Evolutionary conservation across 2,113 vertebrate genomes (phyloP).

Genomic region (Cheilinus undulatus): DNA sequence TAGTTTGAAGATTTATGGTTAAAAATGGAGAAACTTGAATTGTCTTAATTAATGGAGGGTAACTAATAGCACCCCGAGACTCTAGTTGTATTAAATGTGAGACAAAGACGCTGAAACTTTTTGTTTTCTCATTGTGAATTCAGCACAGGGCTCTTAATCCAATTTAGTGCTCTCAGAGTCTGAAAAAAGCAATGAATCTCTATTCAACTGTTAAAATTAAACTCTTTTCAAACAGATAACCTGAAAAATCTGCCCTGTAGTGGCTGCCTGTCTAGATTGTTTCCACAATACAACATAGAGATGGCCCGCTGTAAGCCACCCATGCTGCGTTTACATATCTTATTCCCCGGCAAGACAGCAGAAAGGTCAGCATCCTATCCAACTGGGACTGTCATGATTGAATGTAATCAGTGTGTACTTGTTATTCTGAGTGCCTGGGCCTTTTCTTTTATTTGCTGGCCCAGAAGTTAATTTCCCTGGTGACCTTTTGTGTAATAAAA

Average conservation of each 20-base stretch:
- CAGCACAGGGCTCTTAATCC: conserved; percentile 63
- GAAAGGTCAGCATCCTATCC: conserved; percentile 88
- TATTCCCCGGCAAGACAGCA: conserved; percentile 79
- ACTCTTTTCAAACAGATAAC: conserved; percentile 75
- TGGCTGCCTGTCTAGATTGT: conserved; percentile 76
- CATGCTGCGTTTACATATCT: conserved; percentile 77
- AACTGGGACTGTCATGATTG: conserved; percentile 84
- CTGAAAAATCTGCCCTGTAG: conserved; percentile 56
- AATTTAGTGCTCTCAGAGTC: conserved; percentile 59
- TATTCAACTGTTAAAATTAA: conserved; percentile 70
- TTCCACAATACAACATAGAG: conserved; percentile 76
- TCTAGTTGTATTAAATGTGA: conserved; percentile 19
- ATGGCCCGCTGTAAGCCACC: conserved; percentile 41
- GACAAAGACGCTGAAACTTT: conserved; percentile 62
- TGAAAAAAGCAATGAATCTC: conserved; percentile 60
- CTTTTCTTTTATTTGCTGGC: conserved; percentile 90
- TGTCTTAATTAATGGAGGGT: conserved; percentile 43
- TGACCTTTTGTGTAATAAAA: conserved; percentile 91
- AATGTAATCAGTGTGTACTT: conserved; percentile 89
- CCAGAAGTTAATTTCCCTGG: conserved; percentile 96
- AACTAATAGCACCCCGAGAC: conserved; percentile 28
- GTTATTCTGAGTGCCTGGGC: conserved; percentile 83
- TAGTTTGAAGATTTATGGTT: conserved; percentile 14
- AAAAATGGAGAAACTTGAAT: conserved; percentile 33
- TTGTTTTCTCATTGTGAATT: conserved; percentile 68